phyloP scores from a whole-genome alignment of 2,888 invertebrate species.

The Dinocampus coccinellae region DNA sequence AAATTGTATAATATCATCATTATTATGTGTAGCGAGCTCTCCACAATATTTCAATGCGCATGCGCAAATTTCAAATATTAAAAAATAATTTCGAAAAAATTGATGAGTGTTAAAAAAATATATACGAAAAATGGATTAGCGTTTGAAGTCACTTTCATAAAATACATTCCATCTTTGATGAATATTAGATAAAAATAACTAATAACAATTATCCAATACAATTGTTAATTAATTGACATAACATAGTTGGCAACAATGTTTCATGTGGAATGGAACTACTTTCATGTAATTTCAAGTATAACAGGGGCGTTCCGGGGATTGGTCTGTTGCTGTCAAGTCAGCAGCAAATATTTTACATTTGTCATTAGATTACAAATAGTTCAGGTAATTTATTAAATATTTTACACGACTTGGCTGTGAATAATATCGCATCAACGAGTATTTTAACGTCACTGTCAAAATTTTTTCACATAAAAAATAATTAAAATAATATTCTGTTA shows the following conservation, averaged over 20 bases:
- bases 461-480: neutral
- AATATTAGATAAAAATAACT: no score
- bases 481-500: neutral
- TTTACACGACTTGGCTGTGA: neutral
- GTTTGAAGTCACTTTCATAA: no score
- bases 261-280: neutral
- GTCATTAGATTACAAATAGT: conserved; percentile 38
- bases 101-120: no score
- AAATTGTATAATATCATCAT: no score
- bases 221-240: no score
- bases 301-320: conserved; percentile 30
- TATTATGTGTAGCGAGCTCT: no score
- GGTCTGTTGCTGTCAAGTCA: conserved; percentile 42
- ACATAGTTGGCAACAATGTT: neutral
- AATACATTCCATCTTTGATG: no score
- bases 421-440: neutral
- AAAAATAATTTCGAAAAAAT: neutral
- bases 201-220: no score
- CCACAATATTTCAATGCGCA: no score
- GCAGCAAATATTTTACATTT: conserved; percentile 41
- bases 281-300: conserved; percentile 11
- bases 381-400: conserved; percentile 37
- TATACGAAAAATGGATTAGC: no score
- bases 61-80: neutral
- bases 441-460: neutral